phyloP scores from a whole-genome alignment of 2,888 invertebrate genomes.

The Drosophila niveifrons region DNA sequence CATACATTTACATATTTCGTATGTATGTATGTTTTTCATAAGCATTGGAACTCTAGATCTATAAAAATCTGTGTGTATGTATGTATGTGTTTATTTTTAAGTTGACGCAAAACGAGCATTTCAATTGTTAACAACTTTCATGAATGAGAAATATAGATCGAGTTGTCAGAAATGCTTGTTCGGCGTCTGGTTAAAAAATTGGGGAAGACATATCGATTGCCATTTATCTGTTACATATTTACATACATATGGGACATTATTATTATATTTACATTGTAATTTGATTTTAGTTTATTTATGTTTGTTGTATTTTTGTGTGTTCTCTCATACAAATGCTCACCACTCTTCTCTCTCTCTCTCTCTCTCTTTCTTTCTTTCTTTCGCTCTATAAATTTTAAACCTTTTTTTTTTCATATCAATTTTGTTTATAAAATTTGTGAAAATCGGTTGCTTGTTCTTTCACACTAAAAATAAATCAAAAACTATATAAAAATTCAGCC shows the following conservation, averaged over 20 bases:
- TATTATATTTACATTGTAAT: slow-evolving; percentile 24
- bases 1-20: slow-evolving; percentile 13
- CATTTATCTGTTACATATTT: slow-evolving; percentile 42
- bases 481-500: slow-evolving; percentile 85
- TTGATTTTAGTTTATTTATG: slow-evolving; percentile 25
- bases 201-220: slow-evolving; percentile 12
- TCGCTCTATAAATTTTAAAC: slow-evolving; percentile 32
- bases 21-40: slow-evolving; percentile 11
- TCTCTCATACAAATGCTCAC: slow-evolving; percentile 46
- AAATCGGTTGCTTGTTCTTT: slow-evolving; percentile 53
- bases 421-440: slow-evolving; percentile 48
- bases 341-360: slow-evolving; percentile 47
- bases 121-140: not conserved
- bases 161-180: not conserved
- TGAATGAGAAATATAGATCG: not conserved
- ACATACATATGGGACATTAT: slow-evolving; percentile 5
- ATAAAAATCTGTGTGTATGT: slow-evolving; percentile 25
- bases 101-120: slow-evolving; percentile 8
- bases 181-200: slow-evolving; percentile 4
- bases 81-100: slow-evolving; percentile 20
- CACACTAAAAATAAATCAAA: slow-evolving; percentile 37
- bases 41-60: slow-evolving; percentile 19
- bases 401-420: slow-evolving; percentile 31
- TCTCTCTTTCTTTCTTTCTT: slow-evolving; percentile 44
- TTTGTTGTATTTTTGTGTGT: slow-evolving; percentile 28